Percentiles rank a stretch among this genome's conserved stretches.
Conservation (phyloP, 2,113 vertebrate species). For the Dasyprocta punctata region DNA sequence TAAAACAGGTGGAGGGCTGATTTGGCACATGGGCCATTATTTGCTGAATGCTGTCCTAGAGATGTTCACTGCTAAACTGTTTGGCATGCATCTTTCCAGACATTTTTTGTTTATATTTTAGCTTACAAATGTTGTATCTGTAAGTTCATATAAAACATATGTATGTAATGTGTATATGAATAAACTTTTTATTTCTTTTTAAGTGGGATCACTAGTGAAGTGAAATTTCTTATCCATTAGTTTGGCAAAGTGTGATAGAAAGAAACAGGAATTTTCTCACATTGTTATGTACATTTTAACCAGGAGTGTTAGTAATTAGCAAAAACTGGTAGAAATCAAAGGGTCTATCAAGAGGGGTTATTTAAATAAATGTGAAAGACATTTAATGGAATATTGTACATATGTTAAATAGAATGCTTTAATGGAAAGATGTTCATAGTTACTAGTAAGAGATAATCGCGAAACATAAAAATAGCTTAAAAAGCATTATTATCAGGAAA, state of each 20-base stretch:
- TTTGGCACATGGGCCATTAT: not conserved
- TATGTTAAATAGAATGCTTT: not conserved
- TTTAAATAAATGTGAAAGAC: slow-evolving; percentile 34
- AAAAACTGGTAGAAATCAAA: slow-evolving; percentile 21
- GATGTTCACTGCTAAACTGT: not conserved
- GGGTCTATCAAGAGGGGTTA: not conserved
- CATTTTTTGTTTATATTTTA: slow-evolving; percentile 34
- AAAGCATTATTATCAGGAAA: not conserved
- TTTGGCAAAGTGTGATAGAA: slow-evolving; percentile 21
- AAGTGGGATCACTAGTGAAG: slow-evolving; percentile 5
- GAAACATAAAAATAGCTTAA: slow-evolving; percentile 47
- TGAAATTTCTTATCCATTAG: not conserved
- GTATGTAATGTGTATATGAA: not conserved
- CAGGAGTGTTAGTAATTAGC: not conserved
- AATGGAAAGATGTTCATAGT: not conserved
- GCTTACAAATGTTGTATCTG: slow-evolving; percentile 24
- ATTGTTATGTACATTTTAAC: not conserved
- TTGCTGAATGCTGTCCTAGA: not conserved
- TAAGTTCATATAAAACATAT: not conserved
- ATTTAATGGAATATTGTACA: not conserved
- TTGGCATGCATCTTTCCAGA: not conserved
- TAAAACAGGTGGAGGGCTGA: not conserved
- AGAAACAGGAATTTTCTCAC: not conserved
- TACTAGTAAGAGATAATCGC: not conserved
- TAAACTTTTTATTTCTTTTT: not conserved